phyloP scores from a whole-genome alignment of 2,797 vertebrate genomes.

The Momotus momota region DNA sequence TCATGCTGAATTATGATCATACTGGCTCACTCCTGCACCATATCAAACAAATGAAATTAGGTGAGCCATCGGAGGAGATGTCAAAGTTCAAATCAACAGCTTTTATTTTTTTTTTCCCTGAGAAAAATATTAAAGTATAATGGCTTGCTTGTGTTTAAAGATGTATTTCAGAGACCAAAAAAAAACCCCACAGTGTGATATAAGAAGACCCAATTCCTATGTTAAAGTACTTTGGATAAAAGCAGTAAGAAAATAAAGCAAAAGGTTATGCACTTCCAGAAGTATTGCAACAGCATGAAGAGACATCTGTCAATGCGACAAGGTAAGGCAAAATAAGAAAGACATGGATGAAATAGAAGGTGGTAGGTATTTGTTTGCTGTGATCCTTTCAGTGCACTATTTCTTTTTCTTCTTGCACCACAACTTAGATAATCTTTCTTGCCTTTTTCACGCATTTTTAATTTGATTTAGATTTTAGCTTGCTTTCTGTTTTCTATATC shows the following conservation, averaged over 20 bases:
- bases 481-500: background rate
- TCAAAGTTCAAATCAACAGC: background rate
- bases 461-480: background rate
- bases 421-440: background rate
- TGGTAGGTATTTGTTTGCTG: background rate
- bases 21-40: background rate
- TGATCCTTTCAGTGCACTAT: background rate
- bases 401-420: background rate
- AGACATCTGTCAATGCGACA: background rate
- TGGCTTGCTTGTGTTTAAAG: background rate
- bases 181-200: background rate
- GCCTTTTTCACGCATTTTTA: background rate
- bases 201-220: background rate
- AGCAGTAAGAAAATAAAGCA: background rate
- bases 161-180: background rate
- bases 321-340: background rate
- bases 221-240: background rate
- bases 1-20: background rate
- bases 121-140: background rate
- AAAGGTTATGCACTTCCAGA: background rate
- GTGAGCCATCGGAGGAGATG: background rate
- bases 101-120: background rate
- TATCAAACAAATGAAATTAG: constrained; percentile 22
- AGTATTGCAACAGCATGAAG: background rate
- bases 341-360: background rate